Percentiles rank a stretch among this genome's conserved stretches.
Evolutionary conservation across 2,888 invertebrate genomes (phyloP).

Genomic region (Esperia sulphurella): DNA sequence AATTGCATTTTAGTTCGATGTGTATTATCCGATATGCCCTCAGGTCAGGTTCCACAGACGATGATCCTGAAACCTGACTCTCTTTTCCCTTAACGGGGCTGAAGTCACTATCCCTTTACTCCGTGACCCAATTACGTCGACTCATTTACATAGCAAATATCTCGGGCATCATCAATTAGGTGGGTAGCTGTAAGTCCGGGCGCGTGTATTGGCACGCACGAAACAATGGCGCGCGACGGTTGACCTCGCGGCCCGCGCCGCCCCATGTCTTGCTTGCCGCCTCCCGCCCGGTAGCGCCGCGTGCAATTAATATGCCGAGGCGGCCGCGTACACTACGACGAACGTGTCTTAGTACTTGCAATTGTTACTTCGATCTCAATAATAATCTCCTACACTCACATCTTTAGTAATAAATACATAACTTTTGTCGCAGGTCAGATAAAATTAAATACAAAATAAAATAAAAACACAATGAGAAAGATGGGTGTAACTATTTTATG

Average conservation of each 20-base stretch:
- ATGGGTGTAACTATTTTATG: too few species aligned
- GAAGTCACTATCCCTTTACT: neutral
- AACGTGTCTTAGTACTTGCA: slow-evolving; percentile 34
- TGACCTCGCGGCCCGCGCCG: slow-evolving; percentile 74
- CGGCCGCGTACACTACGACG: slow-evolving; percentile 57
- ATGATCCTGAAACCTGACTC: too few species aligned
- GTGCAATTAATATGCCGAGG: slow-evolving; percentile 80
- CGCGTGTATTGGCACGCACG: slow-evolving; percentile 46
- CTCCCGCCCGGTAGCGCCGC: slow-evolving; percentile 71
- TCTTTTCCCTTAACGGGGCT: neutral
- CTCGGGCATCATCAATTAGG: slow-evolving; percentile 1
- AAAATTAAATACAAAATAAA: too few species aligned
- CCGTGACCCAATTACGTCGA: neutral
- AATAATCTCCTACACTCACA: too few species aligned
- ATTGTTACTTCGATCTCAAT: too few species aligned
- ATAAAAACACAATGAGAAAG: too few species aligned
- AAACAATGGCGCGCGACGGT: slow-evolving; percentile 77
- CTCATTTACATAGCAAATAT: slow-evolving; percentile 1
- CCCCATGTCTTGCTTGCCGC: slow-evolving; percentile 61
- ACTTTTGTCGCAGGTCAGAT: too few species aligned
- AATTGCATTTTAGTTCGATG: too few species aligned
- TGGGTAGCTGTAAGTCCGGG: neutral
- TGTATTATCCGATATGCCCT: too few species aligned
- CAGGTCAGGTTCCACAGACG: too few species aligned
- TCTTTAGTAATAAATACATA: too few species aligned